These are phyloP conservation scores for Polydrusus pterygomalis DNA, from an alignment of 2,888 invertebrate genomes.

Conservation along the genomic window DNA sequence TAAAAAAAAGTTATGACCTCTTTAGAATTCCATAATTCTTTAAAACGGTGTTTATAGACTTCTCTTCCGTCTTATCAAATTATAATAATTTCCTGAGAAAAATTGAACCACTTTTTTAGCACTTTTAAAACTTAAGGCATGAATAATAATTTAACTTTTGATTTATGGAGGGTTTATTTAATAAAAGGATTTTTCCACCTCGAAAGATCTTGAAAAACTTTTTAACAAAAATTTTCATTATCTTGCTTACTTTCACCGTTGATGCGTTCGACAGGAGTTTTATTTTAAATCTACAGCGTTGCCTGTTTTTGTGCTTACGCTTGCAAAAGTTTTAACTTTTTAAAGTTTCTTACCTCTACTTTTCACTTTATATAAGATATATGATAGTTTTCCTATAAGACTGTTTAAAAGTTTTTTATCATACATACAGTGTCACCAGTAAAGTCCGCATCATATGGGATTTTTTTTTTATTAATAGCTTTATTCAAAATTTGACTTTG, in stretches of 20 bases:
- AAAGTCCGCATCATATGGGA: too few species aligned
- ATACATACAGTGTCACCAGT: too few species aligned
- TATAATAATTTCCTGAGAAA: conserved; percentile 1
- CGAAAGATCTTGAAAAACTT: conserved; percentile 2
- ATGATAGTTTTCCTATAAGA: background rate
- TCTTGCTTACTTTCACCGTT: conserved; percentile 2
- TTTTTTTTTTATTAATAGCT: too few species aligned
- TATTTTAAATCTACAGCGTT: background rate
- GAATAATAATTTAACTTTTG: conserved; percentile 17
- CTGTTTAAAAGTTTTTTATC: background rate
- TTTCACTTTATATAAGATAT: background rate
- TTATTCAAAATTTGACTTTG: too few species aligned
- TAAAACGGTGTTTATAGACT: background rate
- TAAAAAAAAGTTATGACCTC: too few species aligned
- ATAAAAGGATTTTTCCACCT: conserved; percentile 15
- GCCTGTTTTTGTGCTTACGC: background rate
- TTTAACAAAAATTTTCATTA: conserved; percentile 18
- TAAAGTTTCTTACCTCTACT: background rate
- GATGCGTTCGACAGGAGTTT: conserved; percentile 4
- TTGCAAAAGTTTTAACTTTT: background rate
- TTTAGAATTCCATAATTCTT: background rate
- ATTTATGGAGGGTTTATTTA: conserved; percentile 13
- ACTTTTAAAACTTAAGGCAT: conserved; percentile 13
- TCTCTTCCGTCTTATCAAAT: conserved; percentile 1
- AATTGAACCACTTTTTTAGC: conserved; percentile 4